These are phyloP conservation scores for Siniperca chuatsi DNA, from an alignment of 2,113 vertebrate species.

Conservation along the genomic window DNA sequence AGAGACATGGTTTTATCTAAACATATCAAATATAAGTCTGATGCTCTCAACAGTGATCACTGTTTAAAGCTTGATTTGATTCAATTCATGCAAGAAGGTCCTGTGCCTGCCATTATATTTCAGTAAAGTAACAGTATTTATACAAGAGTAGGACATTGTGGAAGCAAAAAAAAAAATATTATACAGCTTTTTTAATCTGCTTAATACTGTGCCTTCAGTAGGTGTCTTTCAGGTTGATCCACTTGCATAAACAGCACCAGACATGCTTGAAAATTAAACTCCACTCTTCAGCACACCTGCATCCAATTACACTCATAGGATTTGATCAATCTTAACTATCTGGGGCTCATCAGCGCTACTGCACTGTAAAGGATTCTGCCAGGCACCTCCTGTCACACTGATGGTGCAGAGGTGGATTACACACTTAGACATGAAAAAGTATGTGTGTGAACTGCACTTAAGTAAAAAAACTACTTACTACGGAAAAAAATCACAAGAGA, in stretches of 20 bases:
- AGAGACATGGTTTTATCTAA: background rate
- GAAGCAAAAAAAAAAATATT: background rate
- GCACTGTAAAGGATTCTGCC: slow-evolving; percentile 47
- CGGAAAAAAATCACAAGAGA: background rate
- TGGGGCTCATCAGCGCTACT: slow-evolving; percentile 25
- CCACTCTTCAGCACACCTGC: slow-evolving; percentile 51
- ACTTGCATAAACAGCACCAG: slow-evolving; percentile 3
- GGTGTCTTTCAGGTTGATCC: slow-evolving; percentile 15
- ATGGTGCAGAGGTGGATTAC: slow-evolving; percentile 27
- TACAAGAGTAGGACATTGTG: background rate
- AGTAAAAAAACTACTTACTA: background rate
- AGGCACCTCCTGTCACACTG: slow-evolving; percentile 24
- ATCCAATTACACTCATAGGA: slow-evolving; percentile 64
- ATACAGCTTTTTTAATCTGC: slow-evolving; percentile 10
- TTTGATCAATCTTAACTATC: slow-evolving; percentile 32
- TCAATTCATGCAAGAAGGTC: background rate
- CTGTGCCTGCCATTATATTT: background rate
- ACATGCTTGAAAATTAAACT: slow-evolving; percentile 42
- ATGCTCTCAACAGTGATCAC: background rate
- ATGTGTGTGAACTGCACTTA: slow-evolving; percentile 7
- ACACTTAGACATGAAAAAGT: slow-evolving; percentile 19
- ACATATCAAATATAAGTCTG: background rate
- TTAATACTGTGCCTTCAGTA: background rate
- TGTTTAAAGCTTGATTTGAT: slow-evolving; percentile 3
- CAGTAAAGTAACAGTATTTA: background rate